These are phyloP conservation scores for Venusia cambrica DNA, from an alignment of 2,888 invertebrate species.

Conservation along the genomic window DNA sequence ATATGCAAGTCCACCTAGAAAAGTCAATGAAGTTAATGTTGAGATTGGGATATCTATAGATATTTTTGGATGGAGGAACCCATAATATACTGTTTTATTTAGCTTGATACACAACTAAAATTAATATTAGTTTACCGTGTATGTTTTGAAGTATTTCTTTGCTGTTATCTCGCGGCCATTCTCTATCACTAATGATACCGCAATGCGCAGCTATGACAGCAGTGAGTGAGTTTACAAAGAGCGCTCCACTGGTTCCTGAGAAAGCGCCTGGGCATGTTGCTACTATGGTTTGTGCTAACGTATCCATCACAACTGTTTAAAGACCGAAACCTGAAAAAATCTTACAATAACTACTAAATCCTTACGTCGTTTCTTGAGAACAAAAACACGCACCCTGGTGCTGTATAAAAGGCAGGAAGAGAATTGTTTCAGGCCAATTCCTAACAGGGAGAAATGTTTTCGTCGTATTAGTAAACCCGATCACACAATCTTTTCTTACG, in stretches of 20 bases:
- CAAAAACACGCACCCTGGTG: too few species aligned
- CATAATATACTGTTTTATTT: too few species aligned
- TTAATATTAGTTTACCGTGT: slow-evolving; percentile 4
- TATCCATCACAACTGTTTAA: slow-evolving; percentile 11
- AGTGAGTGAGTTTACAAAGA: slow-evolving; percentile 81
- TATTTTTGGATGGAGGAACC: too few species aligned
- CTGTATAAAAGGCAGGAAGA: too few species aligned
- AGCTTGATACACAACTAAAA: neutral
- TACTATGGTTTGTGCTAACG: slow-evolving; percentile 28
- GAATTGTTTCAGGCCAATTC: too few species aligned
- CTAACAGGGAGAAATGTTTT: too few species aligned
- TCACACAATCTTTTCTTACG: too few species aligned
- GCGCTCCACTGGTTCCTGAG: slow-evolving; percentile 39
- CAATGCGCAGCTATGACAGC: slow-evolving; percentile 81
- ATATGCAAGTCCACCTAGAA: slow-evolving; percentile 45
- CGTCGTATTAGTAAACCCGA: too few species aligned
- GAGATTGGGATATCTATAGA: too few species aligned
- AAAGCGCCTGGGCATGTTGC: slow-evolving; percentile 47
- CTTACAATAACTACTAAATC: too few species aligned
- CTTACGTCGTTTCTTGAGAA: too few species aligned
- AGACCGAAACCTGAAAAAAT: neutral
- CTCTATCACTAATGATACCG: slow-evolving; percentile 56
- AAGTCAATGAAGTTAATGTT: neutral
- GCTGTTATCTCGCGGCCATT: slow-evolving; percentile 74
- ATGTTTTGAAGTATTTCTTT: slow-evolving; percentile 32